Base-by-base conservation (phyloP, 2,113 vertebrate genomes). In the Chunga burmeisteri region DNA sequence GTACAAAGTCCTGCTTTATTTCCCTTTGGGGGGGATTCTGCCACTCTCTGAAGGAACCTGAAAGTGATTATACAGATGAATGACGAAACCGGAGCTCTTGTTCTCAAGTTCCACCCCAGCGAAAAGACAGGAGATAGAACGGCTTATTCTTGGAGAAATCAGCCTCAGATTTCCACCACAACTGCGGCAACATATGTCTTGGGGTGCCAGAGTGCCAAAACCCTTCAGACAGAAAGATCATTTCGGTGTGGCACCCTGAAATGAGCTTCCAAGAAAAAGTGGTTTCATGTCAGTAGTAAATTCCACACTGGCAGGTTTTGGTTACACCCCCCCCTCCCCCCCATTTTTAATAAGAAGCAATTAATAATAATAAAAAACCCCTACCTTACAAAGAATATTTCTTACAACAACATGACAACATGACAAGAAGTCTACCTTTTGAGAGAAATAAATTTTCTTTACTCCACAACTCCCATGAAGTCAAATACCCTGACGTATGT, bases 51-150 rank as follows among this genome's bases (percentile, higher is more conserved):
- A 83, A 84, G 46, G 61, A 89, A 53, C 59, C 74, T 94, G 85
- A 84, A 93, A 88, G 65, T 74, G 68, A 95, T 93, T 89, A 95
- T 14, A 89, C 20, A 65, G 63, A 72, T 20, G 32, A 84, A 71
- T 44, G 44, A 81, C 79, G 85, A 97, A 94, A 93, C 22, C 23
- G 29, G 49, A 96, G 50, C 68, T 75, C 56, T 47, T 30, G 13
- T 49, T 93, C 81, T 88, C 23, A 30, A 32, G 36, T 78, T 81
- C 63, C 36, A 47, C 44, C 17, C 23, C 38, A 61, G 32, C 1
- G 4, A 70, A 89, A 65, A 90, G 40, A 32, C 42, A 67, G 79
- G 30, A 79, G 71, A 70, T 16, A 20, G 0, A 94, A 38, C 0
- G 9, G 58, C 11, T 85, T 81, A n/a, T 46, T 56, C 44, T 78